Percentiles rank a stretch among this genome's conserved stretches.
These are phyloP conservation scores for Nansenia antarctica DNA, from an alignment of 2,113 vertebrate species.

Conservation along the genomic window DNA sequence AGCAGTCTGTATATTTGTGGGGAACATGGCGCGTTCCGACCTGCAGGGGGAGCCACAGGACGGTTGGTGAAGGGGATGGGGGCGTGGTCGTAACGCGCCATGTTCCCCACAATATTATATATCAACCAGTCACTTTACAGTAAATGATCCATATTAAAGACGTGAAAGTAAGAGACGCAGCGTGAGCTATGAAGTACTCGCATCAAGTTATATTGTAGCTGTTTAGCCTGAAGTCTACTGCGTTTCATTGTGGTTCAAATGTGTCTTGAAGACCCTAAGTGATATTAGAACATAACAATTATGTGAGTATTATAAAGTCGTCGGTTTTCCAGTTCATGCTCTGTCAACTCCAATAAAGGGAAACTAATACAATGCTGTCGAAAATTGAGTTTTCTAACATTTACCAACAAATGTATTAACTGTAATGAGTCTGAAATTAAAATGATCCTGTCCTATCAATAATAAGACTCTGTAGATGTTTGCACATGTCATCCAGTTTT, in stretches of 20 bases:
- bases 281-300: constrained; percentile 36
- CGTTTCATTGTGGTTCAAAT: constrained; percentile 40
- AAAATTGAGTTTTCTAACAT: constrained; percentile 58
- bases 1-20: constrained; percentile 6
- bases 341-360: constrained; percentile 30
- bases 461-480: not conserved
- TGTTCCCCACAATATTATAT: no score
- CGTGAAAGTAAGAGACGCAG: constrained; percentile 17
- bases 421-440: constrained; percentile 45
- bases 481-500: not conserved
- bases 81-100: no score
- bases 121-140: constrained; percentile 15
- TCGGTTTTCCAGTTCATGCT: constrained; percentile 40
- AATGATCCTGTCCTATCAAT: constrained; percentile 29
- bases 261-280: constrained; percentile 24
- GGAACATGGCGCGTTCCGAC: no score
- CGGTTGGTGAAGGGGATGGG: no score
- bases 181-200: constrained; percentile 21
- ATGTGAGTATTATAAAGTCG: constrained; percentile 29
- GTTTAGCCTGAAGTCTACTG: constrained; percentile 41
- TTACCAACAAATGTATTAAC: constrained; percentile 35
- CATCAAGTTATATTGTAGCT: constrained; percentile 33
- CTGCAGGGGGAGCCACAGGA: no score
- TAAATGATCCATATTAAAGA: constrained; percentile 17
- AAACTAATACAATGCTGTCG: constrained; percentile 26